Evolutionary conservation across 2,113 vertebrate genomes (phyloP), one percentile per base, ranked within the genome.

Genomic region (Nipponia nippon): DNA sequence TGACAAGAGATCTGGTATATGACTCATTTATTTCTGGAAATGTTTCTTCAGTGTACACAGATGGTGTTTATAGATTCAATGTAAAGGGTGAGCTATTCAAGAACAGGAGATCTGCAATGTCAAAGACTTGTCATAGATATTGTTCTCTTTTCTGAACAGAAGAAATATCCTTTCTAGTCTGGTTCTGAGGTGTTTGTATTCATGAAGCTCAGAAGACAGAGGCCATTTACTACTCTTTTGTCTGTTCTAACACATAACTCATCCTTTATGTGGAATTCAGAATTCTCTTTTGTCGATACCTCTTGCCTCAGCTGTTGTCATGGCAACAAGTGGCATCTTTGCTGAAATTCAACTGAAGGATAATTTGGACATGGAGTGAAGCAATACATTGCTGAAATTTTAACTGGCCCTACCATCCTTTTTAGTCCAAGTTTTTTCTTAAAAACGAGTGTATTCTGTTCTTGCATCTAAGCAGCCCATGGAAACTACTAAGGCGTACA

Each of bases 21-120:
- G 94, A 97, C 66, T 95, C 95, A 96, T 93, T 89, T 93, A 82
- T 95, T 95, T 96, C 87, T 95, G 93, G 94, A 93, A 91, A 90
- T 52, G 75, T 85, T 97, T 91, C 91, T 87, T 94, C 50, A 36
- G 75, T 32, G 55, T 80, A 77, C 63, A 36, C 95, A 97, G 94
- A 94, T 97, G 95, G 94, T 96, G 96, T 97, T 97, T 96, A 90
- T 73, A 87, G 93, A 87, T 40, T 49, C 50, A 67, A 0, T 17
- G n/a, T 83, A 79, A 89, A 47, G 67, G 62, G 87, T 88, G 78
- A 93, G 26, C 49, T 91, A 72, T 83, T 95, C 1, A 11, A 93
- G 89, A 89, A 79, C 44, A 50, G 49, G 79, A 83, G 53, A 80
- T 81, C 82, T 88, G 58, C 87, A 63, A 6, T 70, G 78, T 91